Conservation (phyloP, 2,888 invertebrate species). For the Himalopsyche anomala region DNA sequence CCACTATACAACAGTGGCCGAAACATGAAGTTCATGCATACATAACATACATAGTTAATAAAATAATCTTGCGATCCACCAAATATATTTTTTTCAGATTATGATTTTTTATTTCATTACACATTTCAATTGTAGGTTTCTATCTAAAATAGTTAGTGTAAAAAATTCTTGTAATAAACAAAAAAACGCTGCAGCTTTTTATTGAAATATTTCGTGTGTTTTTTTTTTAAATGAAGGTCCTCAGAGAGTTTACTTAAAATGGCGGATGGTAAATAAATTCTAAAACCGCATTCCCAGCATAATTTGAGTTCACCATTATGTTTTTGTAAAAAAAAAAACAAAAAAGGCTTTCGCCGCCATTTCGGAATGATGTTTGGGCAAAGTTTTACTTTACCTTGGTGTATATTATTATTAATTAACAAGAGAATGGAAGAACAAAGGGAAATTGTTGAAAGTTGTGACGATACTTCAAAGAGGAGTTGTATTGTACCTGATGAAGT, state of each 20-base stretch:
- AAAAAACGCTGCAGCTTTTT: not conserved
- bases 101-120: too few relatives aligned
- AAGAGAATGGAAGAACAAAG: constrained; percentile 37
- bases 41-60: too few relatives aligned
- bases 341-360: constrained; percentile 2
- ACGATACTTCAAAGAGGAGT: constrained; percentile 38
- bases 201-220: constrained; percentile 1
- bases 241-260: constrained; percentile 9
- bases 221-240: not conserved
- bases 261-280: constrained; percentile 9
- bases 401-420: constrained; percentile 43
- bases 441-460: constrained; percentile 40
- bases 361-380: constrained; percentile 33
- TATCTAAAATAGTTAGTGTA: too few relatives aligned
- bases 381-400: constrained; percentile 31
- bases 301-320: constrained; percentile 13
- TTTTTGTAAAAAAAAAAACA: not conserved
- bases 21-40: too few relatives aligned
- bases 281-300: constrained; percentile 34
- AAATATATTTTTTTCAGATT: too few relatives aligned
- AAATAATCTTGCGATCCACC: too few relatives aligned
- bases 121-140: too few relatives aligned
- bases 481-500: constrained; percentile 9
- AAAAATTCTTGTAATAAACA: too few relatives aligned
- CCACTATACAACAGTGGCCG: too few relatives aligned